These are phyloP conservation scores for Poicephalus meyeri DNA, from an alignment of 2,113 vertebrate genomes.

Conservation along the genomic window DNA sequence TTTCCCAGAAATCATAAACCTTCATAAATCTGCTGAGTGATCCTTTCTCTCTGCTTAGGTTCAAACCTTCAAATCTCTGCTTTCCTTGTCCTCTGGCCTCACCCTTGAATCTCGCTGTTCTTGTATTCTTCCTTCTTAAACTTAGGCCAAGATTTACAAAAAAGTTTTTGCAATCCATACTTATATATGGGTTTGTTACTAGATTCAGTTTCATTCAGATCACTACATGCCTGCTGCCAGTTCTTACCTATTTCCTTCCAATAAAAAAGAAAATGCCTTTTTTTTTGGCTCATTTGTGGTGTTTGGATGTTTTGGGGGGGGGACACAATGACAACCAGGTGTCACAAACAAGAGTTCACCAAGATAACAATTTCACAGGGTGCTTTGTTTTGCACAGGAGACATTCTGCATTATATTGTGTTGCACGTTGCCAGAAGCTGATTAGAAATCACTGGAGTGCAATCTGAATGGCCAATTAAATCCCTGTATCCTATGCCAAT, in stretches of 20 bases:
- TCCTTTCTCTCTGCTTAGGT: background rate
- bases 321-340: accelerated
- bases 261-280: background rate
- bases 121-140: background rate
- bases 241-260: background rate
- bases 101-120: background rate
- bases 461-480: background rate
- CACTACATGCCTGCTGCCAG: background rate
- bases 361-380: background rate
- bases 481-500: background rate
- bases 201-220: background rate
- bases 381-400: background rate
- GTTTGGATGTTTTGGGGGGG: background rate
- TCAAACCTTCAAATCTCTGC: background rate
- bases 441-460: background rate
- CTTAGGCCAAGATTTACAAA: background rate
- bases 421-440: background rate
- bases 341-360: background rate
- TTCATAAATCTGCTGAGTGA: background rate
- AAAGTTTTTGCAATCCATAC: background rate
- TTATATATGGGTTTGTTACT: background rate
- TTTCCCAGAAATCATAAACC: background rate
- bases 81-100: background rate
- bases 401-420: background rate
- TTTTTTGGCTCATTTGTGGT: background rate